These are phyloP conservation scores for Psilanteris sp. DNA, from an alignment of 1,140 invertebrate species.

Conservation along the genomic window DNA sequence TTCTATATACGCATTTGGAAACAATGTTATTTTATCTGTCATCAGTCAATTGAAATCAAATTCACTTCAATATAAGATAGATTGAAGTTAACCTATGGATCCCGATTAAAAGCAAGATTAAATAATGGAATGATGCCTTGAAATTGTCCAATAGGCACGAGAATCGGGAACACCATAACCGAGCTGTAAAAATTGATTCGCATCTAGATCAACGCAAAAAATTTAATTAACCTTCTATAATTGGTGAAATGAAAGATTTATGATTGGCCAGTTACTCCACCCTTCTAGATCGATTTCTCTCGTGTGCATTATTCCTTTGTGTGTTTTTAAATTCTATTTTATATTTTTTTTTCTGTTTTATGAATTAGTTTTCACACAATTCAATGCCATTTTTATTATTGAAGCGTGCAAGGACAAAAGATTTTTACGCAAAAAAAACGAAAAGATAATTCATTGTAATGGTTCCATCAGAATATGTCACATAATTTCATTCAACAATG, in stretches of 20 bases:
- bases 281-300: slow-evolving; percentile 10
- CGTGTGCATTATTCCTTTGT: not conserved
- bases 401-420: too few relatives aligned
- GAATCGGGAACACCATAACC: not conserved
- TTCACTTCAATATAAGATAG: slow-evolving; percentile 20
- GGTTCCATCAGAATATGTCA: too few relatives aligned
- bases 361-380: too few relatives aligned
- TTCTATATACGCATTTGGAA: too few relatives aligned
- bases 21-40: too few relatives aligned
- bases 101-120: slow-evolving; percentile 44
- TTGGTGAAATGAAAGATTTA: slow-evolving; percentile 51
- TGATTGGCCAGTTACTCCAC: slow-evolving; percentile 19
- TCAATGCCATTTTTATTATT: too few relatives aligned
- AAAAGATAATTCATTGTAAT: too few relatives aligned
- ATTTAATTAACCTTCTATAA: slow-evolving; percentile 48
- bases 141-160: slow-evolving; percentile 5
- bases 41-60: slow-evolving; percentile 52
- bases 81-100: slow-evolving; percentile 28
- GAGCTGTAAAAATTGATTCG: slow-evolving; percentile 44
- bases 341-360: too few relatives aligned
- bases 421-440: too few relatives aligned
- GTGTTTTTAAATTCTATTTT: not conserved
- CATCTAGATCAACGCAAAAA: slow-evolving; percentile 25
- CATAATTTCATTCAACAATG: too few relatives aligned
- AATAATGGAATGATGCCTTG: slow-evolving; percentile 41